Evolutionary conservation across 1,140 invertebrate genomes (phyloP), one percentile per base, ranked within the genome.

Genomic region (Zelostemma sp.): DNA sequence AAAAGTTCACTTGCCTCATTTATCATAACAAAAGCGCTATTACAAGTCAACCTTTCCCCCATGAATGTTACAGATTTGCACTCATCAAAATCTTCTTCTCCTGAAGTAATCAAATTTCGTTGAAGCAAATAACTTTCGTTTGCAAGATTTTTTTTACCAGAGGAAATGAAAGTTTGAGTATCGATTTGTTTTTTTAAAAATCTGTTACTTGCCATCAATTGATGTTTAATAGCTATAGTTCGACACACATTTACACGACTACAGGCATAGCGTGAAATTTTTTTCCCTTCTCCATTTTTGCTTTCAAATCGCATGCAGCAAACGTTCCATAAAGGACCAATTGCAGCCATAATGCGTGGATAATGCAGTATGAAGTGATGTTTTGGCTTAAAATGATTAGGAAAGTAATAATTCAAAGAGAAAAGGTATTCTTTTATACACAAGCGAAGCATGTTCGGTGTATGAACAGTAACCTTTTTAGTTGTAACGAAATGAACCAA

Each of bases 351-450:
- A 3, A 38, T 14, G 9, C 9, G 12, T 3, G 35, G 35, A 11
- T 38, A 38, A n/a, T 38, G 35, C 35, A 38, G 4, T n/a, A 38
- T 11, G 11, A 38, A 38, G 35, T 38, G 35, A 38, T 38, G 35
- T 11, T 38, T 38, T 38, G 35, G 35, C 35, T 38, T 38, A 5
- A 38, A 5, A 14, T 11, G 3, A n/a, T 38, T 11, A 14, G 35
- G 3, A 38, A 38, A 38, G 12, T 17, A 38, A 6, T 35, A 1
- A 51, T 9, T 33, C 16, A 35, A 35, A 9, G 33, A 0, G 38
- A n/a, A 51, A 38, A 51, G 16, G n/a, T 18, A 18, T 14, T 35
- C 48, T 16, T 50, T 47, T 35, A 16, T 40, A 38, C 18, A 61
- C 21, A 35, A 61, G 21, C 21, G 21, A 25, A 25, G 21, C 21